phyloP scores from a whole-genome alignment of 1,140 invertebrate genomes.

The Scaptomyza graminum region DNA sequence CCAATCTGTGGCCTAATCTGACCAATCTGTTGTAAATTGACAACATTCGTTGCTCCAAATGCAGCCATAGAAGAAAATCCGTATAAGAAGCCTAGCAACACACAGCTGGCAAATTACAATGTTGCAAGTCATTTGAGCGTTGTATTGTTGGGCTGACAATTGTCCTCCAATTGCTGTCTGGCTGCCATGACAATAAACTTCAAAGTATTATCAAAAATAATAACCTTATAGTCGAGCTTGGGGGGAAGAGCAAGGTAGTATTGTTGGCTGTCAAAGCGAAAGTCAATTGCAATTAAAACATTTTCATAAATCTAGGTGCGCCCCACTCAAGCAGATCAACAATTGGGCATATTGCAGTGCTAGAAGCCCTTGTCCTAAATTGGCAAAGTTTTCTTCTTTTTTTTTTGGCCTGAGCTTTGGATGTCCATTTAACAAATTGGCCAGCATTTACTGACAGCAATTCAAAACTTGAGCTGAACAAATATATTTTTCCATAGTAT shows the following conservation, averaged over 20 bases:
- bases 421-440: slow-evolving; percentile 50
- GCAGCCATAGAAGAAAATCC: slow-evolving; percentile 19
- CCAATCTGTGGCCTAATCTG: too few relatives aligned
- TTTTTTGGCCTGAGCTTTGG: slow-evolving; percentile 3
- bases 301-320: slow-evolving; percentile 16
- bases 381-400: slow-evolving; percentile 13
- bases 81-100: slow-evolving; percentile 32
- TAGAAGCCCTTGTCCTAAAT: slow-evolving; percentile 27
- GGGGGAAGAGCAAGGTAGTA: not conserved
- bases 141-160: not conserved
- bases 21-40: not conserved
- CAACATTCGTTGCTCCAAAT: not conserved
- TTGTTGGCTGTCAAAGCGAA: slow-evolving; percentile 12
- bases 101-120: slow-evolving; percentile 7
- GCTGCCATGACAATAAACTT: slow-evolving; percentile 42
- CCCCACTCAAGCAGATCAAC: slow-evolving; percentile 9
- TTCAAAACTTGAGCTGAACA: not conserved
- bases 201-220: slow-evolving; percentile 17
- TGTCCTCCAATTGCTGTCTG: slow-evolving; percentile 23
- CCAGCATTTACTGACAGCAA: not conserved
- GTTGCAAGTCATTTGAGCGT: slow-evolving; percentile 33
- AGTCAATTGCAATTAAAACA: slow-evolving; percentile 54
- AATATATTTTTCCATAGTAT: not conserved
- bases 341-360: slow-evolving; percentile 27
- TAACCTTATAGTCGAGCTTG: slow-evolving; percentile 4